These are phyloP conservation scores for Brachyrhaphis roseni DNA, from an alignment of 2,797 vertebrate genomes.

Conservation along the genomic window DNA sequence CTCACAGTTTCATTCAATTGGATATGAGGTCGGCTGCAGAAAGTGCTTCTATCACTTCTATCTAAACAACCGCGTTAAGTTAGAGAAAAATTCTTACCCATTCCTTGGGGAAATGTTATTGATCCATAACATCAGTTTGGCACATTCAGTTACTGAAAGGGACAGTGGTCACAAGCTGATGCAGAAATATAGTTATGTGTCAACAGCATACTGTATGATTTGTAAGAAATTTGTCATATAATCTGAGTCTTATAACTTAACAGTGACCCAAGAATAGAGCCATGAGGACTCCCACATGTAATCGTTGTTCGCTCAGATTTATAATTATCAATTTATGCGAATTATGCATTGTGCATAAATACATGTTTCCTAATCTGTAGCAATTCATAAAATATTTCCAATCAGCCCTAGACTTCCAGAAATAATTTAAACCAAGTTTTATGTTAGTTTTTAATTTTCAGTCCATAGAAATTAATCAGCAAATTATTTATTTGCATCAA, in stretches of 20 bases:
- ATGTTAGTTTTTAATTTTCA: no score
- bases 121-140: background rate
- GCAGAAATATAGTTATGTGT: background rate
- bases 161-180: background rate
- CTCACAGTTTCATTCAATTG: no score
- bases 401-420: no score
- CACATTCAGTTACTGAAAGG: background rate
- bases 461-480: no score
- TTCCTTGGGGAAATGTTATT: background rate
- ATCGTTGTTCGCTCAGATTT: background rate
- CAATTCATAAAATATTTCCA: no score
- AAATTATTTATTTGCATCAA: slow-evolving; percentile 38
- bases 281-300: background rate
- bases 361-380: no score
- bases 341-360: no score
- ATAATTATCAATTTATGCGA: background rate
- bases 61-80: background rate
- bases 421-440: no score
- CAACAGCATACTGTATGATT: background rate
- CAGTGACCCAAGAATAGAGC: background rate
- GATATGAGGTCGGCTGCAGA: background rate
- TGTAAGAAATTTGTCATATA: background rate
- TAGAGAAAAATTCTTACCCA: background rate
- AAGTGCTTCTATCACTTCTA: background rate
- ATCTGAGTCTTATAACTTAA: background rate